Conservation (phyloP, 2,888 invertebrate species). For the Aphrophora alni region DNA sequence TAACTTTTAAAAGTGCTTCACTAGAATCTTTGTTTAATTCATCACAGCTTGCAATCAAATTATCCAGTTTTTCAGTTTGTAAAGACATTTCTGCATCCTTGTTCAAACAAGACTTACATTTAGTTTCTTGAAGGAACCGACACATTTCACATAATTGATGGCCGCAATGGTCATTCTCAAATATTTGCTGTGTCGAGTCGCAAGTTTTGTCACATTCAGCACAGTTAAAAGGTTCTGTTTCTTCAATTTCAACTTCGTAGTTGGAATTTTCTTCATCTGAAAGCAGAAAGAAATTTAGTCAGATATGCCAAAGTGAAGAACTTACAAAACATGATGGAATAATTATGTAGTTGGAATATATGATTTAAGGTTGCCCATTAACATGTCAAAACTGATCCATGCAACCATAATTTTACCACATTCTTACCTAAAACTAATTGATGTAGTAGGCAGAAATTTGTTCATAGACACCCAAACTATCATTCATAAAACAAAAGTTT, state of each 20-base stretch:
- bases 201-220: not conserved
- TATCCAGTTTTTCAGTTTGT: not conserved
- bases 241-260: not conserved
- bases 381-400: too few relatives aligned
- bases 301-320: too few relatives aligned
- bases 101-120: conserved; percentile 11
- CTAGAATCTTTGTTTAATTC: not conserved
- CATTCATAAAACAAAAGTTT: too few relatives aligned
- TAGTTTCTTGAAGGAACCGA: conserved; percentile 6
- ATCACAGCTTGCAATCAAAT: not conserved
- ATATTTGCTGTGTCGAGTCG: not conserved
- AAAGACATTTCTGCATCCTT: not conserved
- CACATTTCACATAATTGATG: conserved; percentile 11
- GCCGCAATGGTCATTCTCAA: conserved; percentile 16
- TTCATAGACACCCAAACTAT: too few relatives aligned
- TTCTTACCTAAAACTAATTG: too few relatives aligned
- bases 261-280: not conserved
- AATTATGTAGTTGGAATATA: too few relatives aligned
- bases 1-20: not conserved
- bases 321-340: too few relatives aligned
- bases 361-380: too few relatives aligned
- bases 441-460: too few relatives aligned
- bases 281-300: not conserved
- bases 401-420: too few relatives aligned
- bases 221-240: not conserved